Conservation (phyloP, 53 echinoderm and acorn worm species). For the Hippasteria phrygiana region DNA sequence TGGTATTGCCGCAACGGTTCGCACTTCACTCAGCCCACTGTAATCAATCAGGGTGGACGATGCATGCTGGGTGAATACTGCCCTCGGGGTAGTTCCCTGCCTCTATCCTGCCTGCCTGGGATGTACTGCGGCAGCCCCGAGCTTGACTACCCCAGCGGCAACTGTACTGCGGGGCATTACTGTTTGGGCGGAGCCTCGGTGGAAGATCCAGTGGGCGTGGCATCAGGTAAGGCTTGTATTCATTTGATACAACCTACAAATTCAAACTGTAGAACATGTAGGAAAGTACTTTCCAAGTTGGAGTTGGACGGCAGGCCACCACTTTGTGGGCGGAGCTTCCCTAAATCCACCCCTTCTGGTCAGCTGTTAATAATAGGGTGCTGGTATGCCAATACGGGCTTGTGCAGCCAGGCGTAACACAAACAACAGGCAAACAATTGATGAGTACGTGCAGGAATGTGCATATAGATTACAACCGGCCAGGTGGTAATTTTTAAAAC, state of each 20-base stretch:
- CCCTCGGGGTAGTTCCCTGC: slow-evolving; percentile 83
- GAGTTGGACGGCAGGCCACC: too few relatives aligned
- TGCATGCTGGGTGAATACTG: slow-evolving; percentile 86
- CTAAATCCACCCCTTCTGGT: too few relatives aligned
- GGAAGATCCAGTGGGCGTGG: slow-evolving; percentile 72
- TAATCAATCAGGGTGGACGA: slow-evolving; percentile 77
- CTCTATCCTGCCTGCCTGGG: slow-evolving; percentile 83
- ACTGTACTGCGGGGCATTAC: slow-evolving; percentile 89
- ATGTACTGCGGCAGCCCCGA: slow-evolving; percentile 91
- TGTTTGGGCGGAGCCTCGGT: slow-evolving; percentile 78
- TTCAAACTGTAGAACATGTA: too few relatives aligned
- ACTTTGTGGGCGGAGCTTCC: too few relatives aligned
- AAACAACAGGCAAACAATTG: too few relatives aligned
- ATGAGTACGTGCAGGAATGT: too few relatives aligned
- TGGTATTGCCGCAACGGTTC: slow-evolving; percentile 99
- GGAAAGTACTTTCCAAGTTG: too few relatives aligned
- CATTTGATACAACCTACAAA: too few relatives aligned
- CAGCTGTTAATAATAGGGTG: too few relatives aligned
- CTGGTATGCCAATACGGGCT: too few relatives aligned
- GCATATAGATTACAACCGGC: too few relatives aligned
- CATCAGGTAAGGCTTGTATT: slow-evolving; percentile 77
- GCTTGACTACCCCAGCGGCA: slow-evolving; percentile 78
- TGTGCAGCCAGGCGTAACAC: too few relatives aligned
- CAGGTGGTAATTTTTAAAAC: not conserved
- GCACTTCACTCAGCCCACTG: slow-evolving; percentile 80